phyloP scores from a whole-genome alignment of 1,140 invertebrate species.

The Drosophila aff. region DNA sequence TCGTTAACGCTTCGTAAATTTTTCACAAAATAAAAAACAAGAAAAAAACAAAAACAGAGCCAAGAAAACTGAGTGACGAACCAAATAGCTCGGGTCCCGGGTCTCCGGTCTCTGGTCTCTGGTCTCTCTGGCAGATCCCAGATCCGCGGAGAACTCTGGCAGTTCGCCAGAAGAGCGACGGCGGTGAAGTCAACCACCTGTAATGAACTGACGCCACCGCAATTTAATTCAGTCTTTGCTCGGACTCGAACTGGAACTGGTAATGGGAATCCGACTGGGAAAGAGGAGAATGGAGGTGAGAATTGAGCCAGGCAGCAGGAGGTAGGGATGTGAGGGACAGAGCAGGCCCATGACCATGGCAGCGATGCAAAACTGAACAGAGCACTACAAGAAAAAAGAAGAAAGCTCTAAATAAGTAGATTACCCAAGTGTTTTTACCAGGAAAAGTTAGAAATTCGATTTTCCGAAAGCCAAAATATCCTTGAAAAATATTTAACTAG shows the following conservation, averaged over 20 bases:
- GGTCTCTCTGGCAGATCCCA: conserved; percentile 10
- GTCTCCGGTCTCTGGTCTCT: neutral
- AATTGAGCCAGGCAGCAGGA: conserved; percentile 9
- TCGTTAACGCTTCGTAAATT: conserved; percentile 85
- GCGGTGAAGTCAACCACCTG: conserved; percentile 83
- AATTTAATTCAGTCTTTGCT: conserved; percentile 80
- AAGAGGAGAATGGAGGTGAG: conserved; percentile 1
- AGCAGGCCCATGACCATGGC: conserved; percentile 37
- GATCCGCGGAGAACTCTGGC: conserved; percentile 21
- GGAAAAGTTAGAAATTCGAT: neutral
- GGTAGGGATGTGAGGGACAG: conserved; percentile 1
- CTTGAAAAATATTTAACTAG: neutral
- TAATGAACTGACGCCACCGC: conserved; percentile 85
- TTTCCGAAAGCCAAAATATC: neutral
- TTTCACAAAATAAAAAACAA: conserved; percentile 65
- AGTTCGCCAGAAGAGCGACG: conserved; percentile 58
- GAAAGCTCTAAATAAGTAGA: no score
- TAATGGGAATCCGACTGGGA: conserved; percentile 35
- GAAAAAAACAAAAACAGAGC: conserved; percentile 10
- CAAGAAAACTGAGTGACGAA: conserved; percentile 33
- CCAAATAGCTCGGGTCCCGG: conserved; percentile 54
- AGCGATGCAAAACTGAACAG: conserved; percentile 52
- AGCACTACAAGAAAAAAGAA: neutral
- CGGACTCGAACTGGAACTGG: conserved; percentile 23
- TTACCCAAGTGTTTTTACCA: accelerated